These are phyloP conservation scores for Panagrolaimus sp. DNA, from an alignment of 1,140 invertebrate species.

Conservation along the genomic window DNA sequence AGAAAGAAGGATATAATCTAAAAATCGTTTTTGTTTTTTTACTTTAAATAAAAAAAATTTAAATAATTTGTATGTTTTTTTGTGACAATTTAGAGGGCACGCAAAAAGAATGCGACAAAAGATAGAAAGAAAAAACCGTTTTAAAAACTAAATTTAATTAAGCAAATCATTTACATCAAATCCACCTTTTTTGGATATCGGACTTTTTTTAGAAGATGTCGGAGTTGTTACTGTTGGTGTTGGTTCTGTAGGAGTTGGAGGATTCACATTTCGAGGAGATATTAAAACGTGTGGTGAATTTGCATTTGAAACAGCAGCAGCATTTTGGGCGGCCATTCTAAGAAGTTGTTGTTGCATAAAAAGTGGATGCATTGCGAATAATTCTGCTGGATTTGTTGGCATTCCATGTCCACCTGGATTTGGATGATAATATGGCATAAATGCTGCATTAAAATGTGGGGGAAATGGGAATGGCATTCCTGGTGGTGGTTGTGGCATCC, in stretches of 20 bases:
- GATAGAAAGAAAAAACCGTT: too few relatives aligned
- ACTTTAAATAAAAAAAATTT: too few relatives aligned
- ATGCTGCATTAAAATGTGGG: not conserved
- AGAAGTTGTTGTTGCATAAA: slow-evolving; percentile 1
- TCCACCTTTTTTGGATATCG: slow-evolving; percentile 14
- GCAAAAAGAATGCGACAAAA: too few relatives aligned
- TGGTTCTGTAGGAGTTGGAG: not conserved
- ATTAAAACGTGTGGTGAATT: too few relatives aligned
- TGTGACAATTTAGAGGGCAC: too few relatives aligned
- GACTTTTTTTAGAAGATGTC: slow-evolving; percentile 5
- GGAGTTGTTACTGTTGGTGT: not conserved
- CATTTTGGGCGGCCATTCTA: not conserved
- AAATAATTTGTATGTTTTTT: too few relatives aligned
- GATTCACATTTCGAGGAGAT: too few relatives aligned
- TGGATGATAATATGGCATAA: not conserved
- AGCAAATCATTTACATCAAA: slow-evolving; percentile 16
- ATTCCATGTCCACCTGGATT: not conserved
- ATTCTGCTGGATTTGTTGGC: not conserved
- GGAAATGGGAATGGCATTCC: slow-evolving; percentile 12
- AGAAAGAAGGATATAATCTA: too few relatives aligned
- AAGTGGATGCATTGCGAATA: slow-evolving; percentile 1
- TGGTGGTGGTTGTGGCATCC: not conserved
- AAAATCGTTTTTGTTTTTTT: too few relatives aligned
- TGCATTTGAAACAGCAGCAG: not conserved
- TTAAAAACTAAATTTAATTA: not conserved